phyloP scores from a whole-genome alignment of 2,797 vertebrate species.

The Orientallactaga sibirica region DNA sequence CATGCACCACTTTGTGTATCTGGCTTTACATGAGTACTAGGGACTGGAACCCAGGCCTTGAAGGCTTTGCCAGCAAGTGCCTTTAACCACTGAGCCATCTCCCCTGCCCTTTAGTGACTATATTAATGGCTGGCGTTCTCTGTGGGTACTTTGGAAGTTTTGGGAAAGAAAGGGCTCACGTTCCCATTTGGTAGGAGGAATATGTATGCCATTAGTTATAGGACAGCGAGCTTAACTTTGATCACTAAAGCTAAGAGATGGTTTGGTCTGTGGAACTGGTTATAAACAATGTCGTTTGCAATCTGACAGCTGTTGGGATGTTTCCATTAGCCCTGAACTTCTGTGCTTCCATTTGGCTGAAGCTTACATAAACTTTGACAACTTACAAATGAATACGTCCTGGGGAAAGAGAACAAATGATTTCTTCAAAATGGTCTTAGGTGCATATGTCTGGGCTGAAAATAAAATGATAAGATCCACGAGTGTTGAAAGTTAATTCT shows the following conservation, averaged over 20 bases:
- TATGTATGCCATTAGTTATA: not conserved
- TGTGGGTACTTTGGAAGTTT: not conserved
- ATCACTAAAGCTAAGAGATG: conserved; percentile 13
- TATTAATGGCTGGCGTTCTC: conserved; percentile 25
- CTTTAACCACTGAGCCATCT: too few species aligned
- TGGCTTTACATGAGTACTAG: too few species aligned
- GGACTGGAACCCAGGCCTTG: too few species aligned
- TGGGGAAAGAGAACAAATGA: conserved; percentile 13
- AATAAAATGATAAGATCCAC: not conserved
- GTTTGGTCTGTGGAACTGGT: conserved; percentile 13
- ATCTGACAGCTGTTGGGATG: conserved; percentile 24
- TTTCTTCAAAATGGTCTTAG: conserved; percentile 2
- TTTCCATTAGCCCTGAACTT: conserved; percentile 40
- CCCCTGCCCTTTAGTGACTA: not conserved
- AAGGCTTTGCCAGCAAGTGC: too few species aligned
- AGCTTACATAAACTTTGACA: not conserved
- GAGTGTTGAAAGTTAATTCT: not conserved
- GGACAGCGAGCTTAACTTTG: not conserved
- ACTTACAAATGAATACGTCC: not conserved
- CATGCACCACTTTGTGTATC: too few species aligned
- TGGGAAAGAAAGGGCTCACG: not conserved
- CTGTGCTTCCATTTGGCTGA: conserved; percentile 13
- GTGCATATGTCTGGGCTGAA: not conserved
- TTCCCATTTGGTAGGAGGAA: not conserved
- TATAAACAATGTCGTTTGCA: conserved; percentile 60